These are phyloP conservation scores for Flabesymbios commensalis DNA, from an alignment of 2,888 invertebrate species.

Conservation along the genomic window DNA sequence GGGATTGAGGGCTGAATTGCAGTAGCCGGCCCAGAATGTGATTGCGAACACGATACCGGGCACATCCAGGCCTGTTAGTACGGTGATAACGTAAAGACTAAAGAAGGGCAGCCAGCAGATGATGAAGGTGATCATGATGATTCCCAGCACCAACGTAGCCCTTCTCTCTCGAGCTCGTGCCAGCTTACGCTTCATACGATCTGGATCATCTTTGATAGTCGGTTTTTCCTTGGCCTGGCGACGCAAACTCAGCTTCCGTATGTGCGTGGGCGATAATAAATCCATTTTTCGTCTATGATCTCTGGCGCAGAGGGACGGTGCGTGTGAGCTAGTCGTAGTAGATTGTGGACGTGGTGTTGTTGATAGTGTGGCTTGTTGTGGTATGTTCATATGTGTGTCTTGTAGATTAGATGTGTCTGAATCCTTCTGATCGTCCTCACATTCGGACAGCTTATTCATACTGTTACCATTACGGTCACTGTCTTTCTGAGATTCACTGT, in stretches of 20 bases:
- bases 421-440: too few relatives aligned
- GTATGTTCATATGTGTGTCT: too few relatives aligned
- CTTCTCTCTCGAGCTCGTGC: conserved; percentile 95
- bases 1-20: conserved; percentile 76
- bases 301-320: too few relatives aligned
- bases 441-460: too few relatives aligned
- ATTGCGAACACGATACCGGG: conserved; percentile 67
- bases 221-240: conserved; percentile 1
- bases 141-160: conserved; percentile 92
- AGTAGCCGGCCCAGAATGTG: conserved; percentile 85
- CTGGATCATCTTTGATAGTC: conserved; percentile 72
- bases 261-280: not conserved
- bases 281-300: not conserved
- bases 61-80: conserved; percentile 72
- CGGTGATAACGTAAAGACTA: conserved; percentile 64
- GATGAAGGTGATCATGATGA: conserved; percentile 98
- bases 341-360: too few relatives aligned
- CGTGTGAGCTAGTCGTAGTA: too few relatives aligned
- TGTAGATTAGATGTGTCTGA: too few relatives aligned
- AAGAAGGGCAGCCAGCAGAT: conserved; percentile 99
- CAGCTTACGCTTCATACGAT: conserved; percentile 87
- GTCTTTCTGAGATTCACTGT: conserved; percentile 25
- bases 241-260: not conserved
- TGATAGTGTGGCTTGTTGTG: too few relatives aligned
- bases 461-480: conserved; percentile 4